Base-by-base conservation (phyloP, 1,140 invertebrate genomes). In the Drosophila erecta region DNA sequence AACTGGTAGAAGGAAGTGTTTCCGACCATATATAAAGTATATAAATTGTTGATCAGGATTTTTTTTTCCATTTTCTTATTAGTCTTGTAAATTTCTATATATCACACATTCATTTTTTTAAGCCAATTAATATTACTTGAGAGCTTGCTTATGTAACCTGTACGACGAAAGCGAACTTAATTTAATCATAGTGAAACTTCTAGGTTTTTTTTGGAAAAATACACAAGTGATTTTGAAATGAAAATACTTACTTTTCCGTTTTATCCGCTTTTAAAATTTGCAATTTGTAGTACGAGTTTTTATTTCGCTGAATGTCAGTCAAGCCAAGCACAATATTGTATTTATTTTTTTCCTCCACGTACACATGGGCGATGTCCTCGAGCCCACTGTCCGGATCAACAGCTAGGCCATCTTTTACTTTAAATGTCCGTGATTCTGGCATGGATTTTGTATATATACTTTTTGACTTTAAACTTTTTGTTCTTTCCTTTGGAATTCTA, bases 251-350 rank as follows among this genome's bases (percentile, higher is more conserved):
- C 94, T 93, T 94, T 8, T 94, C 93, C 40, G 92, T 92, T 17
- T 92, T 93, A 90, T 99, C 97, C 14, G 94, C 91, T 91, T 98
- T 95, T 12, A 99, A 92, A 37, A 99, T 92, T 93, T 99, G 98
- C 33, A 99, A 71, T 92, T 99, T 99, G 92, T 99, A 99, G 92
- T 94, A 99, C 5, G 97, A 98, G 92, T 99, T 99, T 81, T 96
- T 97, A 51, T 96, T 96, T 10, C 93, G 94, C 62, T 96, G 95
- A 38, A 99, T 95, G 92, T 99, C 97, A 2, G 98, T 98, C 71
- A 96, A 92, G 20, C 96, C 96, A 5, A 99, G 94, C 1, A 98
- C 96, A 50, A 94, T 95, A 37, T 94, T 97, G 90, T 95, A 98
- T 73, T 96, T 96, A n/a, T 94, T 93, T 12, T 94, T 91, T 0